A percentile compares a stretch with the other conserved stretches of the same genome.
These are phyloP conservation scores for Menura novaehollandiae DNA, from an alignment of 2,113 vertebrate species.

Conservation along the genomic window DNA sequence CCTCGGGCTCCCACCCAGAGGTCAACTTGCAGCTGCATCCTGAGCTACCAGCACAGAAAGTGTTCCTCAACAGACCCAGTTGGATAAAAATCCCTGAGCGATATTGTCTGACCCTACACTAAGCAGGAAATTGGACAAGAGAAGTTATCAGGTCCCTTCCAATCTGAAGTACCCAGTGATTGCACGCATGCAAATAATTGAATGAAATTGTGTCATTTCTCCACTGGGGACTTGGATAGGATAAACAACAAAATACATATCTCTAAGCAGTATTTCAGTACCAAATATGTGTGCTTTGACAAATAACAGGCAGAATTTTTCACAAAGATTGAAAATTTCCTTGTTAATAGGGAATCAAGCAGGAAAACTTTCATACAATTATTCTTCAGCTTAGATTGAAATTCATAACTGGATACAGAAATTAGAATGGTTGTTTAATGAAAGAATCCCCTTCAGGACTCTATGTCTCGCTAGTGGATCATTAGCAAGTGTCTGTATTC, in stretches of 20 bases:
- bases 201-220: accelerated
- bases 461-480: no score
- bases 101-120: neutral
- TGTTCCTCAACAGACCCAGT: neutral
- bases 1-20: neutral
- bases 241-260: neutral
- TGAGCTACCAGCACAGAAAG: neutral
- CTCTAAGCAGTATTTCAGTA: neutral
- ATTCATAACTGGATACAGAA: neutral
- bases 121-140: neutral
- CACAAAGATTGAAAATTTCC: neutral
- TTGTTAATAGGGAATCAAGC: neutral
- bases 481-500: neutral
- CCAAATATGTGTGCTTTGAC: neutral
- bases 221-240: neutral
- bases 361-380: neutral
- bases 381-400: neutral
- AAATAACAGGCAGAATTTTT: neutral
- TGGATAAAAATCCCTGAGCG: neutral
- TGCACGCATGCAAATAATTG: neutral
- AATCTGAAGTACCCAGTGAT: neutral
- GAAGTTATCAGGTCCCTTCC: neutral
- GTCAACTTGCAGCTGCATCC: neutral
- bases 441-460: neutral
- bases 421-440: neutral